Evolutionary conservation across 2,797 vertebrate genomes (phyloP), one percentile per base, ranked within the genome.

Genomic region (Tachyglossus aculeatus): DNA sequence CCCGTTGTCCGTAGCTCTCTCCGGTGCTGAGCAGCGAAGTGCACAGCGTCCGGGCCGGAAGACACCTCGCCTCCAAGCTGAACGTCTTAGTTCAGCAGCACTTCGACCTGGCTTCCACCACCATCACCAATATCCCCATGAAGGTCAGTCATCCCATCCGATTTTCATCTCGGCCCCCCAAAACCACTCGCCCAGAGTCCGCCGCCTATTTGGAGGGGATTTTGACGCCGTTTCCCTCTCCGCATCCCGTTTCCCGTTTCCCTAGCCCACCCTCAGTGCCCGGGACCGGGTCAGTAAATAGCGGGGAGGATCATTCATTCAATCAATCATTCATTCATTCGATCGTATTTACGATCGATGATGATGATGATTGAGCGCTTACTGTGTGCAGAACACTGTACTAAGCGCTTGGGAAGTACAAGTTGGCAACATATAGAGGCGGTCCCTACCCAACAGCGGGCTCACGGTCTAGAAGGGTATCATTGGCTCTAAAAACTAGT

Each of bases 231-330:
- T 93, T 95, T 91, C 95, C 96, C 95, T 96, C 95, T 96, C 96
- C 95, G 95, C 96, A 90, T 95, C 94, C 93, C 96, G 89, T 96
- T 97, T 97, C 97, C 93, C 98, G 92, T 96, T 97, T 95, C 95
- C 94, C 96, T 98, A 99, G 98, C 97, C 97, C 93, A 98, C 97
- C 96, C 96, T 98, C 97, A 98, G 93, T 99, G 95, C 99, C 95
- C 98, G 94, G 97, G 97, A 98, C 90, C 97, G 99, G 98, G 97
- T 99, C 94, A 99, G 97, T 96, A 94, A 92, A 90, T 90, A 87
- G 73, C 57, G 84, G 81, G 85, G 91, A 93, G 91, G 93, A 94
- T 94, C 91, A n/a, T n/a, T n/a, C n/a, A n/a, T n/a, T n/a, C n/a
- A n/a, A n/a, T n/a, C n/a, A n/a, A n/a, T n/a, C n/a, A n/a, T n/a